Base-by-base conservation (phyloP, 37 sponge, comb jelly and placozoan genomes). In the Halisarca cf. caerulea region DNA sequence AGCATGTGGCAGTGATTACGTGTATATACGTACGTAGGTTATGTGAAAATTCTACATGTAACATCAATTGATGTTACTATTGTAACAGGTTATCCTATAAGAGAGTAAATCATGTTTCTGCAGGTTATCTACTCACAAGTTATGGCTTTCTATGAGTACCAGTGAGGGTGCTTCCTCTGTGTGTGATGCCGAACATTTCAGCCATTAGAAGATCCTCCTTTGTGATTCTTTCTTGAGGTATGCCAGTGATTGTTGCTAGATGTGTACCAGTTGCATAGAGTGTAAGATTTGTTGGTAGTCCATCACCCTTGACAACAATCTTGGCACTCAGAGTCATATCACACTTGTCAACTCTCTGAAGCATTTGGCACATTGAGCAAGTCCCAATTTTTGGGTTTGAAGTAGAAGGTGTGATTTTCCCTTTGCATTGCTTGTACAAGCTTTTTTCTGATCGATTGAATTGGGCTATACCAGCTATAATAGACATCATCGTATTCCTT, bases 111-210 rank as follows among this genome's bases (percentile, higher is more conserved):
- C n/a, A n/a, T n/a, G n/a, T n/a, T n/a, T n/a, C n/a, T n/a, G n/a
- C n/a, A n/a, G n/a, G n/a, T n/a, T n/a, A n/a, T n/a, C n/a, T n/a
- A n/a, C n/a, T n/a, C n/a, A n/a, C n/a, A n/a, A 28, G 15, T 74
- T 39, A 74, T 0, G 24, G 4, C n/a, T 62, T 62, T 6, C 64
- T 6, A 28, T 62, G 15, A 8, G 15, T 23, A 7, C 64, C 64
- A 62, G 18, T 62, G n/a, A 62, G 64, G 5, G 64, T 62, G 15
- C 64, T 62, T 62, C 30, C 64, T 62, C 30, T 62, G 64, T 62
- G 15, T n/a, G 64, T 62, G 6, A 62, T 6, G 25, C 64, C n/a
- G 30, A 62, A 62, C 15, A 23, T 8, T 28, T n/a, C 18, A 30
- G 64, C 9, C 7, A 62, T 5, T 20, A 62, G 64, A 7, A 62